Evolutionary conservation across 2,888 invertebrate species (phyloP), one percentile per base, ranked within the genome.

Genomic region (Limenitis camilla): DNA sequence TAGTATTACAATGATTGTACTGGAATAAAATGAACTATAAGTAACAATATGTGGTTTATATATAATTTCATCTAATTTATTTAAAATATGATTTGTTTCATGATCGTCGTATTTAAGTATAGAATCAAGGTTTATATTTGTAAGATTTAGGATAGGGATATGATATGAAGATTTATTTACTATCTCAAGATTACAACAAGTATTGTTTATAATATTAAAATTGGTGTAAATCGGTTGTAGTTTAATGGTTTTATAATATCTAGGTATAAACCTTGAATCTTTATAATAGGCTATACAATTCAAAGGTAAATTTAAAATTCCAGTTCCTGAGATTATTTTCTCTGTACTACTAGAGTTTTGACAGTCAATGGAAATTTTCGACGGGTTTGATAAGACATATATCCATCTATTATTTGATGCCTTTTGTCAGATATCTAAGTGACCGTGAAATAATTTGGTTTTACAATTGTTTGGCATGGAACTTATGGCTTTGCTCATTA

Each of bases 201-300:
- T 41, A 29, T 51, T 33, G 27, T 49, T 52, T 28, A 56, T 49
- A 29, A 56, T 8, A 40, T 56, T 49, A 42, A 52, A 56, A 28
- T 52, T 9, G 27, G 35, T 30, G 28, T 55, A 31, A 28, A 47
- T 50, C 40, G 39, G 43, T 36, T 31, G 30, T 10, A 45, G 11
- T 19, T 52, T 40, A n/a, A 53, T 43, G 5, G 32, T 48, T 39
- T 43, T 51, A 11, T 9, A 27, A 7, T 31, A 40, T 43, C 45
- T 51, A n/a, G 40, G 44, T 32, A 52, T 30, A 35, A 49, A 42
- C 30, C 35, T 52, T 36, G 42, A 43, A 29, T 52, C 40, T 42
- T 55, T 49, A 31, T 40, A 43, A 51, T 32, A 58, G 9, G 43
- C 43, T 42, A 36, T 39, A 51, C 52, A 56, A 10, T 58, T 33